phyloP scores from a whole-genome alignment of 2,888 invertebrate species.

The Cheilosia urbana region DNA sequence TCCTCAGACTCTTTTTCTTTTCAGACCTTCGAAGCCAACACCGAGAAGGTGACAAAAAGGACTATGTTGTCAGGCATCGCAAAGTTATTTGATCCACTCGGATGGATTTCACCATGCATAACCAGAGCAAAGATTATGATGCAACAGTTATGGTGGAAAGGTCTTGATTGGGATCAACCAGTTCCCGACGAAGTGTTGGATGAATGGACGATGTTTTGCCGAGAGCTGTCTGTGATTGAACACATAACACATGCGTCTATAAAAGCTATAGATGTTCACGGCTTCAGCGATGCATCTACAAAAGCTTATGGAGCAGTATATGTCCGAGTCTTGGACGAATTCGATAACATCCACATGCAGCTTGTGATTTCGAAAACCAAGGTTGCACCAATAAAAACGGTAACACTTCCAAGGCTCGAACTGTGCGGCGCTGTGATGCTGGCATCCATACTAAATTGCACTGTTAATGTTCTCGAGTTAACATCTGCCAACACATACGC shows the following conservation, averaged over 20 bases:
- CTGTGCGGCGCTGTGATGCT: too few relatives aligned
- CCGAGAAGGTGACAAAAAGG: too few relatives aligned
- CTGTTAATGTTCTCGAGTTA: background rate
- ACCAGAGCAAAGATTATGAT: too few relatives aligned
- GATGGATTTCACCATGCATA: too few relatives aligned
- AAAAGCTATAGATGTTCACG: background rate
- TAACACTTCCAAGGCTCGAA: conserved; percentile 59
- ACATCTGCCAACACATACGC: background rate
- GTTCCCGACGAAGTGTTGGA: background rate
- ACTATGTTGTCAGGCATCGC: too few relatives aligned
- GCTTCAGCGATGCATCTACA: background rate
- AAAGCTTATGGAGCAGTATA: background rate
- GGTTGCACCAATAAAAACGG: background rate
- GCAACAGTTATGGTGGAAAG: background rate
- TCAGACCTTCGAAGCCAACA: too few relatives aligned
- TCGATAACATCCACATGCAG: background rate
- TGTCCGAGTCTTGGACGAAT: background rate
- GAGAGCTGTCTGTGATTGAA: background rate
- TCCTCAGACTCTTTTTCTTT: too few relatives aligned
- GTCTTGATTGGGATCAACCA: background rate
- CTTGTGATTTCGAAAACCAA: background rate
- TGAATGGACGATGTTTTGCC: background rate
- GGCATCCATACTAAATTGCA: too few relatives aligned
- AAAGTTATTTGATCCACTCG: too few relatives aligned
- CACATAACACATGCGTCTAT: background rate